A percentile compares a stretch with the other conserved stretches of the same genome.
Conservation (phyloP, 2,888 invertebrate species). For the Protodeltote pygarga region DNA sequence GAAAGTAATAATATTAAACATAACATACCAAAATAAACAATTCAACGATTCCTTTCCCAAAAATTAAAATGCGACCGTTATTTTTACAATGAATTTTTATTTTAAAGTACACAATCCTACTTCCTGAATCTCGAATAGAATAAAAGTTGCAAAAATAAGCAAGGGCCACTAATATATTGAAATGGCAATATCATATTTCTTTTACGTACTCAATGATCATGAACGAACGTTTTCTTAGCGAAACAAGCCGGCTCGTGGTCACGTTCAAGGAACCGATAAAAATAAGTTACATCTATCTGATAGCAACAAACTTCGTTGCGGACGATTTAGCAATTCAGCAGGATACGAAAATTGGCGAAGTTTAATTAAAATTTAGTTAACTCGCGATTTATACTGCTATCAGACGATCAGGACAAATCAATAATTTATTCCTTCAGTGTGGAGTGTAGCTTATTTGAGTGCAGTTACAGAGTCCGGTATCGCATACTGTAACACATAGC, state of each 20-base stretch:
- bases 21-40: too few relatives aligned
- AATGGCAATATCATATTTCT: conserved; percentile 28
- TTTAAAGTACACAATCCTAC: neutral
- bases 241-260: conserved; percentile 23
- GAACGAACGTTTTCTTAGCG: conserved; percentile 25
- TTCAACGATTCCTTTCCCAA: too few relatives aligned
- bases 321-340: conserved; percentile 57
- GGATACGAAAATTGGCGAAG: conserved; percentile 72
- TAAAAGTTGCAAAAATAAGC: conserved; percentile 10
- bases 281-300: conserved; percentile 59
- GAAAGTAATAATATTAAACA: too few relatives aligned
- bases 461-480: conserved; percentile 57
- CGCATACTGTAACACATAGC: conserved; percentile 72
- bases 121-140: conserved; percentile 1
- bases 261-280: conserved; percentile 55
- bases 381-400: conserved; percentile 47
- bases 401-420: conserved; percentile 55
- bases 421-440: conserved; percentile 55
- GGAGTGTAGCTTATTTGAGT: conserved; percentile 52
- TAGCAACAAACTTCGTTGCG: conserved; percentile 38
- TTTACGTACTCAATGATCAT: conserved; percentile 27
- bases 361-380: conserved; percentile 69
- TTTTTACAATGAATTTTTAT: neutral
- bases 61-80: neutral
- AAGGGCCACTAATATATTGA: conserved; percentile 7